Evolutionary conservation across 2,888 invertebrate genomes (phyloP).

Genomic region (Geophilus truncorum): DNA sequence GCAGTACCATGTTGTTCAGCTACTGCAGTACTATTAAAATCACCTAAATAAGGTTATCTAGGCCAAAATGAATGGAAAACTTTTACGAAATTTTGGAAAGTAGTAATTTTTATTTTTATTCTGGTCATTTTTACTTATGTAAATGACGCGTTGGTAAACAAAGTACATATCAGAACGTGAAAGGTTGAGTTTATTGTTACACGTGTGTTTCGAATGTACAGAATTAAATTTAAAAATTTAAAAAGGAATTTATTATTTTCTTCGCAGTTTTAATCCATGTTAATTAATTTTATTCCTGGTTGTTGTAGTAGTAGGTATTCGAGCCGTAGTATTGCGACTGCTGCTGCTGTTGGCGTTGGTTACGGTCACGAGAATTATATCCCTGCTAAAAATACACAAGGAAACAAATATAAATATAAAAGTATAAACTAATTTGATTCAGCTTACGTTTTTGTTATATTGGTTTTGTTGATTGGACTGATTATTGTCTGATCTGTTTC

Average conservation of each 20-base stretch:
- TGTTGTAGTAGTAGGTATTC: background rate
- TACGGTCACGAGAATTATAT: background rate
- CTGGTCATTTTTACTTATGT: too few relatives aligned
- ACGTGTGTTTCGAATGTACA: background rate
- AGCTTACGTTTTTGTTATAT: background rate
- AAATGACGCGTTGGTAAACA: too few relatives aligned
- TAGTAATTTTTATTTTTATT: background rate
- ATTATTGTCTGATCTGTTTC: background rate
- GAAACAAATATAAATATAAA: background rate
- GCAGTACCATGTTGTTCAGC: background rate
- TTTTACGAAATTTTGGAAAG: background rate
- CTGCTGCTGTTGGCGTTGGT: background rate
- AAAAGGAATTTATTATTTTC: background rate
- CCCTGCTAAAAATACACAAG: background rate
- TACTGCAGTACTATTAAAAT: too few relatives aligned
- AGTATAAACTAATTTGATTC: background rate
- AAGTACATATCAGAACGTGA: background rate
- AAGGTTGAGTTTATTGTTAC: background rate
- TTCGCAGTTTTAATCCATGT: background rate
- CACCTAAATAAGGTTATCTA: background rate
- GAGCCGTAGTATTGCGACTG: background rate
- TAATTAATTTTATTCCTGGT: background rate
- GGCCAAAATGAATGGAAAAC: background rate
- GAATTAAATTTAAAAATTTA: background rate
- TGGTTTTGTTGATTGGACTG: background rate